phyloP scores from a whole-genome alignment of 2,797 vertebrate genomes.

The Falco biarmicus region DNA sequence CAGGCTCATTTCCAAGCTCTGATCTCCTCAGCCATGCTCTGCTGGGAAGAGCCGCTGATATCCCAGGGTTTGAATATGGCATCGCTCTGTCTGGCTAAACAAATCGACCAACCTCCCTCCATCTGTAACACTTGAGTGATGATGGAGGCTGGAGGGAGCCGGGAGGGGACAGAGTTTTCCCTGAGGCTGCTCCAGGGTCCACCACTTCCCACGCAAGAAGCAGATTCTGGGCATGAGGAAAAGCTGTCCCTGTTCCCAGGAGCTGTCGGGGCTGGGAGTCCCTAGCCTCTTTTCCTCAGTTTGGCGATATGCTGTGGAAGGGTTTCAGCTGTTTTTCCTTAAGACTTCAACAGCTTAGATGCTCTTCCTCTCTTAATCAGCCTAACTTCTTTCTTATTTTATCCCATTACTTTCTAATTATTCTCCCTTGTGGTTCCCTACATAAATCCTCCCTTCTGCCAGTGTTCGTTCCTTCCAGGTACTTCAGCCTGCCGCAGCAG shows the following conservation, averaged over 20 bases:
- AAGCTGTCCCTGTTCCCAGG: neutral
- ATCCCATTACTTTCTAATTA: constrained; percentile 15
- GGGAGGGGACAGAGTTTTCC: neutral
- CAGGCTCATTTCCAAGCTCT: neutral
- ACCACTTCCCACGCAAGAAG: neutral
- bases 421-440: neutral
- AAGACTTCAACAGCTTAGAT: neutral
- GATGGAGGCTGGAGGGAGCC: neutral
- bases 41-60: neutral
- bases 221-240: neutral
- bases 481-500: neutral
- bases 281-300: neutral
- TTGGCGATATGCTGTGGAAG: neutral
- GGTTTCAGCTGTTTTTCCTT: neutral
- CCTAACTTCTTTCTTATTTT: constrained; percentile 7
- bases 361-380: neutral
- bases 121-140: fast-evolving
- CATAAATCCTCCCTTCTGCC: constrained; percentile 3
- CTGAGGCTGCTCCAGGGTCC: neutral
- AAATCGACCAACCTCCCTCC: fast-evolving
- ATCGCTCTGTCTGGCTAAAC: neutral
- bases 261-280: fast-evolving
- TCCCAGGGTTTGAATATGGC: fast-evolving
- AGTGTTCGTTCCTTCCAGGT: neutral
- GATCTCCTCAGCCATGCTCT: fast-evolving